Evolutionary conservation across 2,888 invertebrate species (phyloP).

Genomic region (Tridacna gigas): DNA sequence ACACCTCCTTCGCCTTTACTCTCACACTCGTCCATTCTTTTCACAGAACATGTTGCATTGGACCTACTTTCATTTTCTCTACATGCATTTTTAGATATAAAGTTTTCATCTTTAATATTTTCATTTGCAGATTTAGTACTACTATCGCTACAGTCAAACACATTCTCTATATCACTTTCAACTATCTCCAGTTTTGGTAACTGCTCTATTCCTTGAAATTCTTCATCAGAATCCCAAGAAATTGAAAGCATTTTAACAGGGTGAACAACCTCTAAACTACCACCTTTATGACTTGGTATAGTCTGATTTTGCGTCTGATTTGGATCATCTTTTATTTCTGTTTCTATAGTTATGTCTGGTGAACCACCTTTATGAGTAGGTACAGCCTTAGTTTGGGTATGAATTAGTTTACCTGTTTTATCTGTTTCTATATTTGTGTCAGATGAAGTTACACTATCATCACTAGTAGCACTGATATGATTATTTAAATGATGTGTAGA

Average conservation of each 20-base stretch:
- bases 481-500: not conserved
- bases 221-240: conserved; percentile 55
- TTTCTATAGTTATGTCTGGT: not conserved
- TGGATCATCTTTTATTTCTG: not conserved
- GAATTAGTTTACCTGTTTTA: not conserved
- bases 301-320: not conserved
- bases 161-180: conserved; percentile 56
- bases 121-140: conserved; percentile 26
- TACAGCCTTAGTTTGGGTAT: too few relatives aligned
- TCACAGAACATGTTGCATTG: not conserved
- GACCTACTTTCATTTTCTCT: not conserved
- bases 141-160: conserved; percentile 45
- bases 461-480: not conserved
- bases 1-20: not conserved
- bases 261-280: conserved; percentile 16
- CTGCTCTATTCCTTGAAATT: conserved; percentile 38
- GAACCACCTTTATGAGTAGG: not conserved
- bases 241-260: conserved; percentile 54
- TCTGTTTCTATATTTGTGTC: not conserved
- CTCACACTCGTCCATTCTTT: not conserved
- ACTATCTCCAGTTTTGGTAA: conserved; percentile 62
- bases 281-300: not conserved
- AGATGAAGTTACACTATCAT: not conserved
- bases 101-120: not conserved
- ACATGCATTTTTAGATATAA: not conserved